These are phyloP conservation scores for Orbicella faveolata DNA, from an alignment of 64 coral and sea anemone species.

Conservation along the genomic window DNA sequence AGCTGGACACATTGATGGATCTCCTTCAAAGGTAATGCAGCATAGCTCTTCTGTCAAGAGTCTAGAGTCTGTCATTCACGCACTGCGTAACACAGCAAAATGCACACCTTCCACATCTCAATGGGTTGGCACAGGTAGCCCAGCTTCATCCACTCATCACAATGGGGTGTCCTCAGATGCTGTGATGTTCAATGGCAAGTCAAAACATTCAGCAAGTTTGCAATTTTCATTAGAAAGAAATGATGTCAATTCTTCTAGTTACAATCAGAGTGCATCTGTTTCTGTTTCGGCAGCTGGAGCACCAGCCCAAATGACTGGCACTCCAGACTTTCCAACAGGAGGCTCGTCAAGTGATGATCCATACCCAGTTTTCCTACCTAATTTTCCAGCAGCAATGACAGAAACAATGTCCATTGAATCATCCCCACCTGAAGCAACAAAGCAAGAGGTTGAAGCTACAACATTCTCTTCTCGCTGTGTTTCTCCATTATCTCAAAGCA, in stretches of 20 bases:
- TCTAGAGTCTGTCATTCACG: constrained; percentile 27
- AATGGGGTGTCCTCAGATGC: not conserved
- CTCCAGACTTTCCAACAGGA: not conserved
- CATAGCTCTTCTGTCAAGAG: not conserved
- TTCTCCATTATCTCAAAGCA: not conserved
- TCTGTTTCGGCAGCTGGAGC: not conserved
- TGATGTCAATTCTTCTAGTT: not conserved
- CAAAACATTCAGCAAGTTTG: not conserved
- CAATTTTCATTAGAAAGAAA: not conserved
- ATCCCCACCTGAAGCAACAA: not conserved
- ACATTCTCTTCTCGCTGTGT: not conserved
- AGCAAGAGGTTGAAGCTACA: not conserved
- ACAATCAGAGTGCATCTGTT: not conserved
- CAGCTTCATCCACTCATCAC: not conserved
- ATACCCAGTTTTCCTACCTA: constrained; percentile 36
- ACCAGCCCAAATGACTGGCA: not conserved
- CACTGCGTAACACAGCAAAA: constrained; percentile 9
- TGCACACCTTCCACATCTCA: not conserved
- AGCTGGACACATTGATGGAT: not conserved
- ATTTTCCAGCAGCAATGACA: not conserved
- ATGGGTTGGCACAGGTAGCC: not conserved
- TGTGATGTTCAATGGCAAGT: not conserved
- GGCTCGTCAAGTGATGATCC: constrained; percentile 12
- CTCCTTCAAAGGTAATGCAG: not conserved
- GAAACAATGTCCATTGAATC: constrained; percentile 2